phyloP scores from a whole-genome alignment of 2,888 invertebrate genomes.

The Brenthis daphne region DNA sequence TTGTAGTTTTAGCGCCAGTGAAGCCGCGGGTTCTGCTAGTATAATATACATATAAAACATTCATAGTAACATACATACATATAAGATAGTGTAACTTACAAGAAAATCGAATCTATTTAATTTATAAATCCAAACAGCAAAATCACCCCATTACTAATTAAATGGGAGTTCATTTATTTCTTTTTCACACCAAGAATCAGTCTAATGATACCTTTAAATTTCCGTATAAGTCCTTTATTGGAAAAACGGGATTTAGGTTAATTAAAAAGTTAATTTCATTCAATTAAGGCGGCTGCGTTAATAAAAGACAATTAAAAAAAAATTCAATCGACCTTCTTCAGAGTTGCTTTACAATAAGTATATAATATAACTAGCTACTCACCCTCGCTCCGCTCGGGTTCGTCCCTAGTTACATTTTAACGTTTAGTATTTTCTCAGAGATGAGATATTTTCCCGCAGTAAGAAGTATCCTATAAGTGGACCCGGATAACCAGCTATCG shows the following conservation, averaged over 20 bases:
- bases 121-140: not conserved
- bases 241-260: slow-evolving; percentile 41
- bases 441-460: no score
- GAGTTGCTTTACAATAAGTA: slow-evolving; percentile 9
- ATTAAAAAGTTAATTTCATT: slow-evolving; percentile 41
- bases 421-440: no score
- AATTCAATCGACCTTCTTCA: slow-evolving; percentile 21
- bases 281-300: slow-evolving; percentile 32
- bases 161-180: slow-evolving; percentile 30
- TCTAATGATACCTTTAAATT: slow-evolving; percentile 35
- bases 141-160: slow-evolving; percentile 27
- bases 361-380: not conserved
- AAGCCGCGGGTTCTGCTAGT: no score
- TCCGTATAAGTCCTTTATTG: slow-evolving; percentile 36
- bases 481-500: no score
- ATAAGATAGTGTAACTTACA: not conserved
- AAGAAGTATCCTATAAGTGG: no score
- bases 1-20: no score
- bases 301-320: slow-evolving; percentile 29
- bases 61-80: no score
- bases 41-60: no score
- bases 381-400: no score
- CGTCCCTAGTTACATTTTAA: no score
- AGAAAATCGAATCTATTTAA: not conserved
- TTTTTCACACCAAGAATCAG: slow-evolving; percentile 29